These are phyloP conservation scores for Tribolium madens DNA, from an alignment of 1,140 invertebrate species.

Conservation along the genomic window DNA sequence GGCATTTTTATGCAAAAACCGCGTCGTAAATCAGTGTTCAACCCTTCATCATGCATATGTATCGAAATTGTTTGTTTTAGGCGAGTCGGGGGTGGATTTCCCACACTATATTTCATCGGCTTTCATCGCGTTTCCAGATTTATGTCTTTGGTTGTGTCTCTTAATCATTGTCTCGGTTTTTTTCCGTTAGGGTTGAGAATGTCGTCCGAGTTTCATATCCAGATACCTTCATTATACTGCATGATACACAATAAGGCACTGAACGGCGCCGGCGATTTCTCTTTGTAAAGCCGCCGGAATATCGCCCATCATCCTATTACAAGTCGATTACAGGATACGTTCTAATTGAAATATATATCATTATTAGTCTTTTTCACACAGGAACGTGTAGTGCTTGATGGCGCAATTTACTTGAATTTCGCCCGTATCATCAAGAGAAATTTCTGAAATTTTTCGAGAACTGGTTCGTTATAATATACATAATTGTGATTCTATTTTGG, in stretches of 20 bases:
- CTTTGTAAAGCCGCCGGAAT: constrained; percentile 35
- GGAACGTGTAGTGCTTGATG: constrained; percentile 1
- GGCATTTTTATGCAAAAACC: constrained; percentile 32
- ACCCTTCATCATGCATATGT: constrained; percentile 4
- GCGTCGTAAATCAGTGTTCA: background rate
- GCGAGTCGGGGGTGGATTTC: background rate
- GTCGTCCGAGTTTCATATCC: constrained; percentile 4
- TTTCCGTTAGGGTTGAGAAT: background rate
- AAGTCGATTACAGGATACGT: constrained; percentile 41
- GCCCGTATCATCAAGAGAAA: constrained; percentile 5
- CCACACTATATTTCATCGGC: constrained; percentile 23
- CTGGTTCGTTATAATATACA: background rate
- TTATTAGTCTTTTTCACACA: constrained; percentile 42
- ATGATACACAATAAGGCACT: constrained; percentile 45
- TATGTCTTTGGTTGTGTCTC: constrained; percentile 12
- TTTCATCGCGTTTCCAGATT: constrained; percentile 27
- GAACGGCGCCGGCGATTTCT: constrained; percentile 8
- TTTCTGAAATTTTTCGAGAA: constrained; percentile 7
- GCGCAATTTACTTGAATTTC: constrained; percentile 20
- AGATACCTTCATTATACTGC: constrained; percentile 43
- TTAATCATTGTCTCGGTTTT: constrained; percentile 25
- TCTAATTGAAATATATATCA: constrained; percentile 46
- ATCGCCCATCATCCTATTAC: constrained; percentile 43
- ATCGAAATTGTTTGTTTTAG: constrained; percentile 21
- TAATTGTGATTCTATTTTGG: constrained; percentile 8